Conservation (phyloP, 2,888 invertebrate species). For the Autographa pulchrina region DNA sequence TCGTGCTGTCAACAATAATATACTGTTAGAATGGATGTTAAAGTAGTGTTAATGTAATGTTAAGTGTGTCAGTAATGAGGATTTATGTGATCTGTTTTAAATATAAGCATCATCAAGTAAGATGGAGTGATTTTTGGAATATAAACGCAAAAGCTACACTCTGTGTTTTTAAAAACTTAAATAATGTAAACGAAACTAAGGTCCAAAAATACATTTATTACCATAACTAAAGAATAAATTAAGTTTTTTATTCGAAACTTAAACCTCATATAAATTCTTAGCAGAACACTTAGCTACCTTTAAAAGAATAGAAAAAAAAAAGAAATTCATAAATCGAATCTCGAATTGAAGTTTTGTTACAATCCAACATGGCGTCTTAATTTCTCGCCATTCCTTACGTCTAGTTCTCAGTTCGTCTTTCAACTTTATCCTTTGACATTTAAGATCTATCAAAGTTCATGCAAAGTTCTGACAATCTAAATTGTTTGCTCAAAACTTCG, state of each 20-base stretch:
- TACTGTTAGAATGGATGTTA: slow-evolving; percentile 14
- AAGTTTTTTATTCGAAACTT: too few species aligned
- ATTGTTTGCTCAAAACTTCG: background rate
- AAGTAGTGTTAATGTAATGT: slow-evolving; percentile 5
- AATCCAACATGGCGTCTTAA: background rate
- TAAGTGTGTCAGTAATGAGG: slow-evolving; percentile 6
- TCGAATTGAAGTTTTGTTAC: background rate
- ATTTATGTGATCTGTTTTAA: too few species aligned
- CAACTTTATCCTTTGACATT: slow-evolving; percentile 6
- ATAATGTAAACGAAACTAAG: too few species aligned
- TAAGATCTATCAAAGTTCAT: background rate
- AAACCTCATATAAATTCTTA: too few species aligned
- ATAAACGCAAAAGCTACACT: too few species aligned
- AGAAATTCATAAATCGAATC: background rate
- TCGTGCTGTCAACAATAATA: slow-evolving; percentile 69
- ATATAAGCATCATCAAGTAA: background rate
- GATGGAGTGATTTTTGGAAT: too few species aligned
- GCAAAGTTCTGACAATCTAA: background rate
- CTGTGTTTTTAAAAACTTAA: too few species aligned
- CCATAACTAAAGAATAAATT: too few species aligned
- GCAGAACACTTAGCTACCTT: background rate
- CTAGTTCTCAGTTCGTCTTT: background rate
- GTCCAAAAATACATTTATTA: too few species aligned
- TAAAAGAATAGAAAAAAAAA: background rate
- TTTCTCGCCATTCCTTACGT: background rate